Base-by-base conservation (phyloP, 2,888 invertebrate species). In the Silvanus unidentatus region DNA sequence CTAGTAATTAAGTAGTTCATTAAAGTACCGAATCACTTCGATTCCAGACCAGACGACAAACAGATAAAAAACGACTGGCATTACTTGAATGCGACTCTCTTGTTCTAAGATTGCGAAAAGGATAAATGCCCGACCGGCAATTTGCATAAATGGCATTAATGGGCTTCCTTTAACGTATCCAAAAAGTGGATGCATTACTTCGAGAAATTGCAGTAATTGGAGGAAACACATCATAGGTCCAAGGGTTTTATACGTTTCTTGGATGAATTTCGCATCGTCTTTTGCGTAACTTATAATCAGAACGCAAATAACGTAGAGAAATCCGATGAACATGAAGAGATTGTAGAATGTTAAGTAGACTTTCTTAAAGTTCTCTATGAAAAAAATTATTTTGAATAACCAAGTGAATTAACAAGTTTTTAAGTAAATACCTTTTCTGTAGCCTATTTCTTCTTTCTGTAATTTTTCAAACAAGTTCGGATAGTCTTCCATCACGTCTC, bases 341-440 rank as follows among this genome's bases (percentile, higher is more conserved):
- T 95, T 96, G 75, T 95, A 96, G 43, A 92, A 73, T 38, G 88
- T 78, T 49, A 96, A 73, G 70, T 95, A 96, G 0, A 89, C 87
- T 61, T 86, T 88, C 63, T 84, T 86, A 35, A 84, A 74, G 65
- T 85, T 86, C 68, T 86, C 89, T 88, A 76, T 48, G 62, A 62
- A 44, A 38, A n/a, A n/a, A n/a, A n/a, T n/a, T n/a, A n/a, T n/a
- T 28, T 9, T 28, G 28, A 28, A 10, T 10, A 28, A 9, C 10
- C 10, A 28, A 9, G 28, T 9, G 28, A 10, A 28, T 9, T 28
- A 8, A 10, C 28, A 28, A 10, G 10, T 10, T 9, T 28, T 28
- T 28, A 28, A 10, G 28, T 9, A 28, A 5, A 8, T 39, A 88
- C 88, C 88, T 77, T 78, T 86, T 48, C 78, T 78, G 58, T 88